Evolutionary conservation across 1,140 invertebrate species (phyloP).

Genomic region (Babylonia areolata): DNA sequence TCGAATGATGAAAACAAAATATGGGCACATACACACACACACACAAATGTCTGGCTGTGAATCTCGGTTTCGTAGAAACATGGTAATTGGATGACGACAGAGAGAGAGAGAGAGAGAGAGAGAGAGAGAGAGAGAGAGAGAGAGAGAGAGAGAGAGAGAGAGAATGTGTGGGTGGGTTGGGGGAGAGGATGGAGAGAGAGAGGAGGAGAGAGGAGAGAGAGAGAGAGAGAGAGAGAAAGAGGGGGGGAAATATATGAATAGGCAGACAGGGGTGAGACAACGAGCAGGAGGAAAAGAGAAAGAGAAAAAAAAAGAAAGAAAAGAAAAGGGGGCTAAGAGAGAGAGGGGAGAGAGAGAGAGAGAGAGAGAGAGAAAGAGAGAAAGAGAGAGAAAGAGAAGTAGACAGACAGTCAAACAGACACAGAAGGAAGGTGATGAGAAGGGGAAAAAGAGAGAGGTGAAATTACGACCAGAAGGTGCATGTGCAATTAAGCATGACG

Average conservation of each 20-base stretch:
- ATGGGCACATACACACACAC: no score
- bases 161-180: not conserved
- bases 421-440: not conserved
- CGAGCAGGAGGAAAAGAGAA: no score
- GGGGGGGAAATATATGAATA: not conserved
- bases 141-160: not conserved
- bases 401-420: not conserved
- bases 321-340: no score
- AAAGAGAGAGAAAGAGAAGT: not conserved
- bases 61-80: no score
- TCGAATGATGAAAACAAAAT: no score
- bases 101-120: not conserved
- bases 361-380: slow-evolving; percentile 10
- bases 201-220: not conserved
- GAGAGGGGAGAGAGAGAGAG: not conserved
- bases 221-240: not conserved
- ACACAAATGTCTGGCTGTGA: no score
- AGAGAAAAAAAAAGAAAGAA: no score
- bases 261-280: no score
- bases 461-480: no score
- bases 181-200: not conserved
- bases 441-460: not conserved
- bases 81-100: not conserved
- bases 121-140: not conserved
- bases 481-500: no score